Percentiles rank a stretch among this genome's conserved stretches.
phyloP scores from a whole-genome alignment of 2,888 invertebrate species.

The Harpagoxenus sublaevis region DNA sequence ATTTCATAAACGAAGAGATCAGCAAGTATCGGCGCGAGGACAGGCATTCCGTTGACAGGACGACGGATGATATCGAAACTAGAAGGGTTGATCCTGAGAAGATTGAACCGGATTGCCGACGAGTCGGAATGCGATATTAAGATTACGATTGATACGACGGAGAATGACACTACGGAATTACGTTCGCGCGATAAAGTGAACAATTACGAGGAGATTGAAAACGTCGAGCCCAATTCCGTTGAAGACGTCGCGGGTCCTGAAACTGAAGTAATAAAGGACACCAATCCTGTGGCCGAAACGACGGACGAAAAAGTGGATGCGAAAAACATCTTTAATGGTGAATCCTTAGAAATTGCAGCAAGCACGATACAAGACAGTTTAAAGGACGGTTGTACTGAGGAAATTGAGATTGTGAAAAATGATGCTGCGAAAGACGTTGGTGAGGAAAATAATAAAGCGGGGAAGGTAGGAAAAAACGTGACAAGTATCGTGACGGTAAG shows the following conservation, averaged over 20 bases:
- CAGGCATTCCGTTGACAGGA: slow-evolving; percentile 13
- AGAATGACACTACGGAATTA: not conserved
- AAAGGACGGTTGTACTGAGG: not conserved
- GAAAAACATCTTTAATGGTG: not conserved
- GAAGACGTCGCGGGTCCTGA: not conserved
- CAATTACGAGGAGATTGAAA: not conserved
- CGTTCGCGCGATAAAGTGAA: not conserved
- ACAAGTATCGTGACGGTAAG: not conserved
- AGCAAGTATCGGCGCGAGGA: slow-evolving; percentile 82
- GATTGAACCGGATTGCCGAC: not conserved
- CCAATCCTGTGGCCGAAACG: not conserved
- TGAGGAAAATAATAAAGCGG: not conserved
- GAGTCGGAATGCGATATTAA: not conserved
- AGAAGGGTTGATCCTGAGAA: not conserved
- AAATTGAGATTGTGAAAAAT: slow-evolving; percentile 25
- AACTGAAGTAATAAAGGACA: not conserved
- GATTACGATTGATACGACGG: slow-evolving; percentile 14
- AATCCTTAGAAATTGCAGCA: not conserved
- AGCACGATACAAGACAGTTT: not conserved
- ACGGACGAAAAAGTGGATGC: not conserved
- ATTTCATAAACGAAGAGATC: slow-evolving; percentile 87
- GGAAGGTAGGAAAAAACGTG: not conserved
- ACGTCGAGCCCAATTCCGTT: not conserved
- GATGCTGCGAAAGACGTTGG: not conserved
- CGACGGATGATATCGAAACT: not conserved